phyloP scores from a whole-genome alignment of 2,888 invertebrate species.

The Tryphoninae sp. region DNA sequence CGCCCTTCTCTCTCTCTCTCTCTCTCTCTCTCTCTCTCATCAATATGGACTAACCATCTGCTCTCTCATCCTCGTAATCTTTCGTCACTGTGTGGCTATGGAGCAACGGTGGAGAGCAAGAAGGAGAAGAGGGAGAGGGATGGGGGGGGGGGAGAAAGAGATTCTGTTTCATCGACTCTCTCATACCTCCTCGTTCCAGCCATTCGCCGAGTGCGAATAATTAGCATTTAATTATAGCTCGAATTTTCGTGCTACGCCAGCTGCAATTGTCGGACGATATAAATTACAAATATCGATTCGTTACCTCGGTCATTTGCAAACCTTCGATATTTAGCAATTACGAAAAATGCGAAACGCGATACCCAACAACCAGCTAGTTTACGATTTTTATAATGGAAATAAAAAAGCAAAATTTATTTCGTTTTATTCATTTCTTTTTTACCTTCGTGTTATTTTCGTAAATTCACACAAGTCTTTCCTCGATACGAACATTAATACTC shows the following conservation, averaged over 20 bases:
- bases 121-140: background rate
- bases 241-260: conserved; percentile 4
- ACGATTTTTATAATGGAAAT: background rate
- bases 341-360: background rate
- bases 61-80: conserved; percentile 7
- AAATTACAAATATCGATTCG: conserved; percentile 12
- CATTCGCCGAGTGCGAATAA: conserved; percentile 39
- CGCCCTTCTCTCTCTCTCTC: conserved; percentile 1
- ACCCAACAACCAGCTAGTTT: too few relatives aligned
- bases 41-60: background rate
- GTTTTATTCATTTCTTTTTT: background rate
- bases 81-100: background rate
- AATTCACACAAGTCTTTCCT: background rate
- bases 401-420: background rate
- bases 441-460: too few relatives aligned
- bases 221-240: conserved; percentile 48
- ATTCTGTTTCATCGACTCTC: conserved; percentile 4
- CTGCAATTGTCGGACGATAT: conserved; percentile 2
- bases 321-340: conserved; percentile 2
- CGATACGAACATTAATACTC: background rate
- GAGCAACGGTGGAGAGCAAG: background rate
- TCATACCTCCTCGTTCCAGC: background rate
- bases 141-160: background rate
- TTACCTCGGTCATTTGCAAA: conserved; percentile 1
- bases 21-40: conserved; percentile 3